Evolutionary conservation across 35 echinoderm and acorn worm species (phyloP).

Genomic region (Amphiura filiformis): DNA sequence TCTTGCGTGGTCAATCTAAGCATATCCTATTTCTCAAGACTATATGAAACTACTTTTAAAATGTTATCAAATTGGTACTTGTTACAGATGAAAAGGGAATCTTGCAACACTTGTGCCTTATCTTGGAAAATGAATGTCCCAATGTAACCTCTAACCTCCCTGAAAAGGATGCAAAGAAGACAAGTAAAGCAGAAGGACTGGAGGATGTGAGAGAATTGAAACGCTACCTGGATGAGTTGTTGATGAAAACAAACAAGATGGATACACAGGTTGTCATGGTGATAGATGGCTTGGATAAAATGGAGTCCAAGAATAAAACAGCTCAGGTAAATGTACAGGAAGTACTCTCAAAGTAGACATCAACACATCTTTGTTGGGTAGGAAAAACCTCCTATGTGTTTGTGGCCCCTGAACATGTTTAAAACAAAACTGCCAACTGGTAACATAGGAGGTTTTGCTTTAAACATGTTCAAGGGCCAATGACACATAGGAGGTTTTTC

Average conservation of each 20-base stretch:
- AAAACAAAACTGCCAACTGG: too few relatives aligned
- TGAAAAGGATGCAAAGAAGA: neutral
- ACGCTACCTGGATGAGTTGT: constrained; percentile 17
- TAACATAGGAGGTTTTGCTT: too few relatives aligned
- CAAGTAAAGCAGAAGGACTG: neutral
- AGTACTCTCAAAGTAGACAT: too few relatives aligned
- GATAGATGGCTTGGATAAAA: constrained; percentile 64
- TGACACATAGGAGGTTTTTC: too few relatives aligned
- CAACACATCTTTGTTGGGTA: too few relatives aligned
- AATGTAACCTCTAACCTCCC: neutral
- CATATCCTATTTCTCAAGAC: too few relatives aligned
- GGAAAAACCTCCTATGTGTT: too few relatives aligned
- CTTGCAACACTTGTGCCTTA: neutral
- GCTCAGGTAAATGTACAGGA: neutral
- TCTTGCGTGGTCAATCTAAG: too few relatives aligned
- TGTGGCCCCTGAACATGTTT: too few relatives aligned
- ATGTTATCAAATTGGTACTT: neutral
- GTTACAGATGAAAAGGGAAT: neutral
- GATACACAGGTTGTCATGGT: constrained; percentile 36
- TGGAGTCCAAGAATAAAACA: constrained; percentile 39
- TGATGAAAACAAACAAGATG: constrained; percentile 24
- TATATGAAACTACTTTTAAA: too few relatives aligned
- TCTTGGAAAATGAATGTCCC: neutral
- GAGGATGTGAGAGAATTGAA: constrained; percentile 35
- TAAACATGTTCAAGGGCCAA: too few relatives aligned